Evolutionary conservation across 2,797 vertebrate genomes (phyloP).

Genomic region (Centropyge bicolor): DNA sequence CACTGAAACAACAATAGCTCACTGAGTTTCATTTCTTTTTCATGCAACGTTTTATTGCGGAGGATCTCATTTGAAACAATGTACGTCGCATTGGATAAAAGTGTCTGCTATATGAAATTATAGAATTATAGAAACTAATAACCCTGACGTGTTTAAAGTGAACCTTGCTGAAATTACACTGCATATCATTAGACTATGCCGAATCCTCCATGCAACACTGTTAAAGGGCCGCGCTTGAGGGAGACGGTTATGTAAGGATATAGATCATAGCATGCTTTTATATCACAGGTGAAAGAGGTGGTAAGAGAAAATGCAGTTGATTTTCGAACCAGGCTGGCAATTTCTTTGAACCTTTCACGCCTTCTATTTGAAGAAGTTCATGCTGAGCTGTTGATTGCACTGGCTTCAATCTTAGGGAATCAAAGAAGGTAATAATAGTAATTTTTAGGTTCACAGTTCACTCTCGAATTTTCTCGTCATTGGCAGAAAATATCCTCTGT

Average conservation of each 20-base stretch:
- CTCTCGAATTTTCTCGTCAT: not conserved
- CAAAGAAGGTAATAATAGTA: not conserved
- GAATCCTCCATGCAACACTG: not conserved
- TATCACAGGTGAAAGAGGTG: not conserved
- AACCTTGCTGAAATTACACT: constrained; percentile 15
- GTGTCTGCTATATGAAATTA: no score
- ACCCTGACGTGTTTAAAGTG: not conserved
- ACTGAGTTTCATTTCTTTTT: constrained; percentile 2
- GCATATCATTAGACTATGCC: constrained; percentile 13
- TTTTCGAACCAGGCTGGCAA: not conserved
- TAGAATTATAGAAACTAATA: no score
- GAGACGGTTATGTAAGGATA: constrained; percentile 5
- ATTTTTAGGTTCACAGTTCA: not conserved
- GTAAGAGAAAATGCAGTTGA: not conserved
- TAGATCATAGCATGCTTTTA: constrained; percentile 13
- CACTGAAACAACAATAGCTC: not conserved
- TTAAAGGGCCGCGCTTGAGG: not conserved
- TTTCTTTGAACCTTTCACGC: constrained; percentile 1
- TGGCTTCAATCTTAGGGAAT: not conserved
- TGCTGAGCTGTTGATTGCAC: not conserved
- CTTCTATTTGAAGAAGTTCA: not conserved
- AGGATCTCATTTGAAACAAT: constrained; percentile 17
- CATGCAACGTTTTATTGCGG: constrained; percentile 5
- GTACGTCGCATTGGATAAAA: no score
- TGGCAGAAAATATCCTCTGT: not conserved